phyloP scores from a whole-genome alignment of 2,113 vertebrate species.

The Dipodomys ordii region DNA sequence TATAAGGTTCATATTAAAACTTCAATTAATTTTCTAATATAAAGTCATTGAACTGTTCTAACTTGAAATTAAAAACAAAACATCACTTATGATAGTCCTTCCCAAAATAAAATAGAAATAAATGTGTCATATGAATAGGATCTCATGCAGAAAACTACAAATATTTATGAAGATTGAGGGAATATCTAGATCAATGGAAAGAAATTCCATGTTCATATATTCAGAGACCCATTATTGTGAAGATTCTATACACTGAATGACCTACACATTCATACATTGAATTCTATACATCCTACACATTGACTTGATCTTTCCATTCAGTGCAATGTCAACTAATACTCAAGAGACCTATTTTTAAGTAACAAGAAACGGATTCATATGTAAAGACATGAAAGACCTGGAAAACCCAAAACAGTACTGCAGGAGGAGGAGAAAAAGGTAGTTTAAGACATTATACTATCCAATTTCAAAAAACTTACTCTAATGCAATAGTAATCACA shows the following conservation, averaged over 20 bases:
- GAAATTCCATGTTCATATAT: not conserved
- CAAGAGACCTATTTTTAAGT: not conserved
- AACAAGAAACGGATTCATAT: not conserved
- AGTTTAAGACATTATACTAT: not conserved
- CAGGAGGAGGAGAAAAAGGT: not conserved
- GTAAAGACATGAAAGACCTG: not conserved
- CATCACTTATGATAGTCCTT: not conserved
- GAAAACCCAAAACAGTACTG: not conserved
- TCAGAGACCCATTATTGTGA: not conserved
- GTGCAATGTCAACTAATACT: not conserved
- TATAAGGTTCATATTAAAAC: not conserved
- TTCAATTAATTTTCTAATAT: too few relatives aligned
- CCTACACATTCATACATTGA: too few relatives aligned
- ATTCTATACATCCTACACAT: too few relatives aligned
- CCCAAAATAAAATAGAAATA: not conserved
- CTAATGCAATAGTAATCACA: not conserved
- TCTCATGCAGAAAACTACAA: not conserved
- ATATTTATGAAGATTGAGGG: not conserved
- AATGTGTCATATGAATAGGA: not conserved
- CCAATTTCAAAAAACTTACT: not conserved
- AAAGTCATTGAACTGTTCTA: not conserved
- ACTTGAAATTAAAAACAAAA: not conserved
- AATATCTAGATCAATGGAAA: not conserved
- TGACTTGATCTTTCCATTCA: not conserved
- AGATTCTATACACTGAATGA: too few relatives aligned